Percentiles rank a stretch among this genome's conserved stretches.
Evolutionary conservation across 53 echinoderm and acorn worm genomes (phyloP).

Genomic region (Arbacia lixula): DNA sequence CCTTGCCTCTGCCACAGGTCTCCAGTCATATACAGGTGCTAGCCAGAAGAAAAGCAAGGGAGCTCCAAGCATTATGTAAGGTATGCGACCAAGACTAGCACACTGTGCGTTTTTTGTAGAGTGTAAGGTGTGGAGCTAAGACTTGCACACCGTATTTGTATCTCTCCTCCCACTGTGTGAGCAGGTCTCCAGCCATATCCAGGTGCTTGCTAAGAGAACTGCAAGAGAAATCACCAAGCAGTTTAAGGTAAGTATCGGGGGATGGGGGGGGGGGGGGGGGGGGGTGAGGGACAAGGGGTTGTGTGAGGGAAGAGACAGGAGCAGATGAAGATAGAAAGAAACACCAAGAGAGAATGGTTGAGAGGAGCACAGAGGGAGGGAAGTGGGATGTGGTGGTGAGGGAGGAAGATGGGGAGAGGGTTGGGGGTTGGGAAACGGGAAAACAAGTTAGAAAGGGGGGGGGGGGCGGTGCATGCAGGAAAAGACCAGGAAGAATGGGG

Average conservation of each 20-base stretch:
- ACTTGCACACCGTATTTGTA: not conserved
- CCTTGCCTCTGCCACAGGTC: constrained; percentile 74
- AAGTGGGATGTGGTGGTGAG: not conserved
- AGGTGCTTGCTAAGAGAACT: constrained; percentile 97
- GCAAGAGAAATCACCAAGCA: constrained; percentile 91
- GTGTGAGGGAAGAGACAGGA: too few species aligned
- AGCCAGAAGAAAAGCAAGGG: constrained; percentile 98
- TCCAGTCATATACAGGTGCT: constrained; percentile 99
- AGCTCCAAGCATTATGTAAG: constrained; percentile 99
- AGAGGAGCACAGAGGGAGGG: not conserved
- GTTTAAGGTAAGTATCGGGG: constrained; percentile 88
- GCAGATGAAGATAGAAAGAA: too few species aligned
- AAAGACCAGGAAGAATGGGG: too few species aligned
- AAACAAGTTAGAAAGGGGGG: too few species aligned
- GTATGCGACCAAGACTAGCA: constrained; percentile 69
- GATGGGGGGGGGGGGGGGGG: too few species aligned
- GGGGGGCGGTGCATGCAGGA: not conserved
- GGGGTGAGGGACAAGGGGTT: too few species aligned
- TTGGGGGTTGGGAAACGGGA: too few species aligned
- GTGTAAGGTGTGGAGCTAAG: not conserved
- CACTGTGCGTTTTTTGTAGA: not conserved
- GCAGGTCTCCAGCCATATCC: constrained; percentile 98
- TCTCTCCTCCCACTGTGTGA: not conserved
- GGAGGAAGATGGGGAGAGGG: not conserved
- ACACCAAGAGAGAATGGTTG: too few species aligned